Evolutionary conservation across 2,113 vertebrate species (phyloP), one percentile per base, ranked within the genome.

Genomic region (Mastomys coucha): DNA sequence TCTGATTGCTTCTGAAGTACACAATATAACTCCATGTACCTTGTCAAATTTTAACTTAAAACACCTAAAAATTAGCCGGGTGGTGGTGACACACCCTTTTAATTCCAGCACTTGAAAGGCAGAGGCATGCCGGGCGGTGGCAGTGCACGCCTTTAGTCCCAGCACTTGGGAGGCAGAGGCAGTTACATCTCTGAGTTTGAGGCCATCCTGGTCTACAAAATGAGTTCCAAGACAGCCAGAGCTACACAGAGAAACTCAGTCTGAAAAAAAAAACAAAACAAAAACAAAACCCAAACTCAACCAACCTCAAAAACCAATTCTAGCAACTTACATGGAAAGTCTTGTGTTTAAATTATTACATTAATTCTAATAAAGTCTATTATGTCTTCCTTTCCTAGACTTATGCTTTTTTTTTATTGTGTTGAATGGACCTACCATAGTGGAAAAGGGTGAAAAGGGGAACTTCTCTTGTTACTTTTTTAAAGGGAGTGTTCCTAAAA

Each of bases 381-480:
- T 85, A 51, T 89, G 36, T 88, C 58, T 91, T 95, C 51, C 91
- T 96, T 84, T 91, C 82, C 33, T 89, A 91, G 93, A 91, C 73
- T 36, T 84, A 82, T 0, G 36, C 1, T 31, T 94, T 92, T 93
- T 91, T 91, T 91, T n/a, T 49, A 80, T 87, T 93, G 28, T 10
- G 58, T 56, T 96, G 82, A 78, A 56, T 87, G 93, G 42, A 75
- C 67, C 60, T 70, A 85, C 51, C 73, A 78, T 69, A 69, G 53
- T 58, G 63, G 78, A 58, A 73, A 89, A 77, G 89, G 91, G 45
- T 56, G 53, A 73, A 63, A 73, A 91, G 77, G 86, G 93, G 86
- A 87, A 16, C 20, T 86, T 69, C 2, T 89, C 77, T 67, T 89
- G 53, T 67, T 96, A 77, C 86, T 82, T 51, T 81, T 49, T 96